Evolutionary conservation across 2,113 vertebrate genomes (phyloP).

Genomic region (Collichthys lucidus): DNA sequence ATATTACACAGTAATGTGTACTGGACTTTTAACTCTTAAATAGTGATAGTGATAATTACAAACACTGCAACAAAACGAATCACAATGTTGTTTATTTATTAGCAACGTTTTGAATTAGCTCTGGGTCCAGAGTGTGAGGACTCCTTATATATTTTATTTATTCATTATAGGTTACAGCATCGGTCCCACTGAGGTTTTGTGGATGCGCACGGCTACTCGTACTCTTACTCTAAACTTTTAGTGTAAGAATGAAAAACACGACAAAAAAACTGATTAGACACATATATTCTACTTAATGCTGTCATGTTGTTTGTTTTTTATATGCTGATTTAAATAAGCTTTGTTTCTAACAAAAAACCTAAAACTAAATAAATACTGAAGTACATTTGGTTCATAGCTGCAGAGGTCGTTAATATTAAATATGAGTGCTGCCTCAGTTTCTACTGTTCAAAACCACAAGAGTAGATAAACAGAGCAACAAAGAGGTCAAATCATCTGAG

Average conservation of each 20-base stretch:
- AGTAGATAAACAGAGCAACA: neutral
- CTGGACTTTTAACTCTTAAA: neutral
- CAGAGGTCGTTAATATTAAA: neutral
- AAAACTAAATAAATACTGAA: too few species aligned
- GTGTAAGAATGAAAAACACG: neutral
- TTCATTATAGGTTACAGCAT: neutral
- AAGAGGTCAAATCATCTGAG: neutral
- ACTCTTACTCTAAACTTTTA: too few species aligned
- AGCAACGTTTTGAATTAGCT: too few species aligned
- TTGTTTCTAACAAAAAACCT: too few species aligned
- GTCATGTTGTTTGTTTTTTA: neutral
- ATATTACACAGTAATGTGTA: too few species aligned
- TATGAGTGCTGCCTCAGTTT: neutral
- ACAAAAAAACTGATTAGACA: neutral
- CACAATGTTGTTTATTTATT: too few species aligned
- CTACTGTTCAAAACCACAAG: neutral
- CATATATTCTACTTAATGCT: neutral
- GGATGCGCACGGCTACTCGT: neutral
- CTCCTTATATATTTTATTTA: neutral
- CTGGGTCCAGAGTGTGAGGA: neutral
- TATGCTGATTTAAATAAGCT: neutral
- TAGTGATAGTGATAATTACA: neutral
- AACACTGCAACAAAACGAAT: neutral
- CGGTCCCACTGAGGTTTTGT: neutral
- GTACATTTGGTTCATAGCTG: neutral